A percentile compares a stretch with the other conserved stretches of the same genome.
These are phyloP conservation scores for Heteromormyrus szaboi DNA, from an alignment of 2,797 vertebrate species.

Conservation along the genomic window DNA sequence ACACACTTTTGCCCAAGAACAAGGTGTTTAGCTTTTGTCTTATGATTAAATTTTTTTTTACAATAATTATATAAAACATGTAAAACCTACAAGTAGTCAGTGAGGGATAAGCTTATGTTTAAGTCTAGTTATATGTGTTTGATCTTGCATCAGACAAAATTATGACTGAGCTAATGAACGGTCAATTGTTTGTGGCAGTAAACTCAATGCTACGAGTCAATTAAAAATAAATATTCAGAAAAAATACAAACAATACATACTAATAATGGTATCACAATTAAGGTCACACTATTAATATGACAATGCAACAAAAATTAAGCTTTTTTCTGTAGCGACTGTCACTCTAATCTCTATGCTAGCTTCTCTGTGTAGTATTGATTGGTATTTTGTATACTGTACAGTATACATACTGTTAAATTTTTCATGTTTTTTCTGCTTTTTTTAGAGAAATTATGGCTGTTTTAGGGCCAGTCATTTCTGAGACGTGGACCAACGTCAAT, in stretches of 20 bases:
- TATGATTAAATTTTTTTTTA: background rate
- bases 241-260: background rate
- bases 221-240: slow-evolving; percentile 2
- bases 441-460: slow-evolving; percentile 8
- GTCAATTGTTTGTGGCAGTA: background rate
- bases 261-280: background rate
- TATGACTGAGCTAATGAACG: background rate
- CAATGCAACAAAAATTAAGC: no score
- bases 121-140: background rate
- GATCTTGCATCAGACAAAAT: background rate
- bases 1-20: background rate
- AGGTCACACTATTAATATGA: background rate
- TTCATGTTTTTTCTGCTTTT: background rate
- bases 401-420: background rate
- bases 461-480: background rate
- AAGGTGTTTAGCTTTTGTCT: background rate
- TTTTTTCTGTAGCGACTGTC: background rate
- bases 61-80: background rate
- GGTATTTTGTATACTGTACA: background rate
- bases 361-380: background rate
- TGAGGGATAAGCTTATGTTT: background rate
- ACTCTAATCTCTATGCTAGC: background rate
- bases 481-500: background rate
- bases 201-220: background rate
- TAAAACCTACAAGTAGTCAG: background rate